Base-by-base conservation (phyloP, 1,140 invertebrate species). In the Varroa destructor region DNA sequence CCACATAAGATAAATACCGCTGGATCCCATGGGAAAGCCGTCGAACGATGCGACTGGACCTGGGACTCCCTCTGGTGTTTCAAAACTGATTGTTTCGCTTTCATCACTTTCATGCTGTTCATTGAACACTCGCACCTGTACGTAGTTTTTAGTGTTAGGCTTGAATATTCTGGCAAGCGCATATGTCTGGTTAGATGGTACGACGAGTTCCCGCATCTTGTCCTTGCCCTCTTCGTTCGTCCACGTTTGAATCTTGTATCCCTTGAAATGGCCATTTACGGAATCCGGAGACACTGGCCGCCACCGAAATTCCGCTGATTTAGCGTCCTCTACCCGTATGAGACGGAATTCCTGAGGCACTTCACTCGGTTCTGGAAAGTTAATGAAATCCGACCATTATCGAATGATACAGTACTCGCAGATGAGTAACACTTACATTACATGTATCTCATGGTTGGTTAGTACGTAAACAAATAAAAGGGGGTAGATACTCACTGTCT, bases 181-280 rank as follows among this genome's bases (percentile, higher is more conserved):
- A 57, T 83, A 81, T 0, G 86, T 88, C 0, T 84, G 85, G 76
- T 88, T 86, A 0, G 85, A 85, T 76, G 85, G 86, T n/a, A 91
- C 84, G 61, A 88, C 84, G 61, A 91, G 88, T 79, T 93, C 90
- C 71, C 88, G 83, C 61, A 87, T 81, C 8, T 84, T 84, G 72
- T 88, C 85, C 76, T 87, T 86, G 54, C 87, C 85, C 58, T 89
- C 88, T 71, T 79, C 81, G 42, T 77, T 72, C 3, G 87, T 91
- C 93, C 93, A 96, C 1, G 89, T 93, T 80, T 93, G 89, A 71
- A 97, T 91, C 81, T 94, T 94, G 79, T 97, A 97, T 10, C 93
- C 93, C 76, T 87, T 88, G 79, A 97, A 92, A 79, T 95, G 88
- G n/a, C 93, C 93, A 40, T 85, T 81, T 0, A 79, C 85, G 0